Conservation (phyloP, 1,140 invertebrate genomes). For the Bradynema listronoti region DNA sequence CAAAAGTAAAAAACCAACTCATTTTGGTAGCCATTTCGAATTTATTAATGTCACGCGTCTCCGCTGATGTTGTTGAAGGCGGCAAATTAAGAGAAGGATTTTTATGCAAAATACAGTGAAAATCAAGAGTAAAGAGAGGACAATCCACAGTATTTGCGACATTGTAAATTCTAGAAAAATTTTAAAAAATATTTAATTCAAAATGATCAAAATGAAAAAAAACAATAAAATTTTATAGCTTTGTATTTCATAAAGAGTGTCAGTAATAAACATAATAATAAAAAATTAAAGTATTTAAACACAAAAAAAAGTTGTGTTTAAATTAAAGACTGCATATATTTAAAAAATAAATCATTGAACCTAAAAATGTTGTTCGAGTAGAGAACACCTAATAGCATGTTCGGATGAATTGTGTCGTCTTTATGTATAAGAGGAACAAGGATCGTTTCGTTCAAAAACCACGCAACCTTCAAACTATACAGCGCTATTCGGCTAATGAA, state of each 20-base stretch:
- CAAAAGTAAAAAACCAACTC: too few species aligned
- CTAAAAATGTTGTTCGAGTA: constrained; percentile 3
- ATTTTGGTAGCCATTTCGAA: too few species aligned
- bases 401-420: background rate
- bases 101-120: background rate
- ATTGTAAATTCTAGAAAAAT: constrained; percentile 3
- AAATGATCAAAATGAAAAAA: background rate
- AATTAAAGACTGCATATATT: background rate
- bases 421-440: background rate
- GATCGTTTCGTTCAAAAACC: background rate
- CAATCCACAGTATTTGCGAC: background rate
- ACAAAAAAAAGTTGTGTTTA: background rate
- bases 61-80: too few species aligned
- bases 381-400: background rate
- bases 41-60: too few species aligned
- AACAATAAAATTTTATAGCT: background rate
- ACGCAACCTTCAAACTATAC: background rate
- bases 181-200: background rate
- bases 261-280: background rate
- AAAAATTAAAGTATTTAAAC: background rate
- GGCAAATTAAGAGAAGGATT: too few species aligned
- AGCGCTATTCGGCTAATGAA: background rate
- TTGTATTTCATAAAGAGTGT: background rate
- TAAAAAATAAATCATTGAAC: background rate
- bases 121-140: constrained; percentile 1